phyloP scores from a whole-genome alignment of 1,140 invertebrate genomes.

The Reticulitermes speratus region DNA sequence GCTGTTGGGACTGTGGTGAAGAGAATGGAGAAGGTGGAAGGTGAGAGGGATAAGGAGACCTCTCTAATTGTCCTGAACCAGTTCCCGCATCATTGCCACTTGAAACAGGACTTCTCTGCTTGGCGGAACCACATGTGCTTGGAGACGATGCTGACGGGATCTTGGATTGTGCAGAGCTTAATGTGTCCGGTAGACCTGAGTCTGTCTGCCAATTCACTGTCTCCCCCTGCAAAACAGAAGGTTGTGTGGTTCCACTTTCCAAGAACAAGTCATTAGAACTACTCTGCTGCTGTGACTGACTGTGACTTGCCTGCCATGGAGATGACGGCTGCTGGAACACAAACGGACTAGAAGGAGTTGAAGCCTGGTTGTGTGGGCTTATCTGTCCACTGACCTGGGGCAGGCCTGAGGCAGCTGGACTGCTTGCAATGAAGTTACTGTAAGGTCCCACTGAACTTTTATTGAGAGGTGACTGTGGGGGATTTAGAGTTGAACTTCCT shows the following conservation, averaged over 20 bases:
- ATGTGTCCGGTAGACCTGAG: not conserved
- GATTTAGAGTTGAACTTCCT: constrained; percentile 23
- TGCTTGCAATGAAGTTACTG: not conserved
- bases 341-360: constrained; percentile 34
- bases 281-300: constrained; percentile 38
- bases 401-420: not conserved
- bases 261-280: constrained; percentile 20
- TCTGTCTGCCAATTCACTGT: not conserved
- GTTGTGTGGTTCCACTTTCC: not conserved
- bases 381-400: constrained; percentile 22
- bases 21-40: constrained; percentile 29
- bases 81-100: not conserved
- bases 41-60: constrained; percentile 27
- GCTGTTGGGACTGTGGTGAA: constrained; percentile 29
- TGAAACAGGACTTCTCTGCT: not conserved
- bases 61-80: constrained; percentile 19
- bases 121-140: not conserved
- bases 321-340: constrained; percentile 33
- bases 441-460: not conserved
- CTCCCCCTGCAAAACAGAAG: not conserved
- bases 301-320: constrained; percentile 12
- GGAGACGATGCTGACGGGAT: constrained; percentile 18
- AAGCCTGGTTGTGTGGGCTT: constrained; percentile 25
- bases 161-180: constrained; percentile 10
- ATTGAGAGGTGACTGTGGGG: constrained; percentile 25